Percentiles rank a stretch among this genome's conserved stretches.
These are phyloP conservation scores for Pogona vitticeps DNA, from an alignment of 2,113 vertebrate species.

Conservation along the genomic window DNA sequence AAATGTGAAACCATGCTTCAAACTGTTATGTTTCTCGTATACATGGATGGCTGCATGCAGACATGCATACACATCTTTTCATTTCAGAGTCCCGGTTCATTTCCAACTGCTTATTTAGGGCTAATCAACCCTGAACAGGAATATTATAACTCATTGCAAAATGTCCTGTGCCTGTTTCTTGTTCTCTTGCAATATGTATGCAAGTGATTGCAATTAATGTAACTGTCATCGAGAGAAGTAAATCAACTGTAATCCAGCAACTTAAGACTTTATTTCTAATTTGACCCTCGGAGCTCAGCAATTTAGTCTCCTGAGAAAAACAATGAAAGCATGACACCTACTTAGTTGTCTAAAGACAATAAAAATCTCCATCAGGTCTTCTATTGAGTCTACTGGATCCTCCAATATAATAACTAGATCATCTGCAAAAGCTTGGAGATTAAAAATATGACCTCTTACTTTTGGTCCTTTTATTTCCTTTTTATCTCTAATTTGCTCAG, in stretches of 20 bases:
- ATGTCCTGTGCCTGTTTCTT: not conserved
- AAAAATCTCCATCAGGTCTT: too few relatives aligned
- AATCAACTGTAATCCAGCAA: not conserved
- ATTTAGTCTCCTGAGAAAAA: not conserved
- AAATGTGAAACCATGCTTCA: not conserved
- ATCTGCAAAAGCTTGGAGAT: too few relatives aligned
- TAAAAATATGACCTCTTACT: too few relatives aligned
- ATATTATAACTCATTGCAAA: not conserved
- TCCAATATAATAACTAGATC: too few relatives aligned
- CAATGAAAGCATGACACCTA: conserved; percentile 13
- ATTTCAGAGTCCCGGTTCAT: not conserved
- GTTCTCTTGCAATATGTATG: not conserved
- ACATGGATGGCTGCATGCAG: too few relatives aligned
- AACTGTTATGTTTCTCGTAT: not conserved
- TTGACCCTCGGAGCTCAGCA: not conserved
- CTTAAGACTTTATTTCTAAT: not conserved
- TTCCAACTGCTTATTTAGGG: not conserved
- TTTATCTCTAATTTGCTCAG: too few relatives aligned
- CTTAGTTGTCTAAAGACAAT: not conserved
- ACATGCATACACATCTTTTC: too few relatives aligned
- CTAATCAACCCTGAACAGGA: not conserved
- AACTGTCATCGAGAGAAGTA: not conserved
- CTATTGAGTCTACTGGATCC: too few relatives aligned
- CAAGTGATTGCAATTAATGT: not conserved
- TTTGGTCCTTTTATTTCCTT: too few relatives aligned